Evolutionary conservation across 2,888 invertebrate genomes (phyloP).

Genomic region (Cataglyphis cursor): DNA sequence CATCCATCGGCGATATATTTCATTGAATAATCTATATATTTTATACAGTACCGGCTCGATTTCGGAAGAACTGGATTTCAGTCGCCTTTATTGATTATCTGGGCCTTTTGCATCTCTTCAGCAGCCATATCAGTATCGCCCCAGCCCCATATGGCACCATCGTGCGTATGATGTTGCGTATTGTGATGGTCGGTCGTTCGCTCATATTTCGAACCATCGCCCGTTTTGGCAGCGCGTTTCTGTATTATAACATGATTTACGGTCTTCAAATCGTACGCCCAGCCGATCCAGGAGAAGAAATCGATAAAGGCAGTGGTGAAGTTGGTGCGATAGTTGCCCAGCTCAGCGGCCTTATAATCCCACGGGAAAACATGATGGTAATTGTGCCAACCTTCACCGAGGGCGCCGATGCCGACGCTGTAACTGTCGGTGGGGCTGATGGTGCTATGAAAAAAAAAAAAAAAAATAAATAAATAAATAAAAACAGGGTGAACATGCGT

Average conservation of each 20-base stretch:
- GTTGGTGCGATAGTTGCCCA: slow-evolving; percentile 90
- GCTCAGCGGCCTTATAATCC: slow-evolving; percentile 93
- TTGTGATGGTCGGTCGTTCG: slow-evolving; percentile 85
- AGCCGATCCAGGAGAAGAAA: slow-evolving; percentile 91
- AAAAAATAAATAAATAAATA: too few species aligned
- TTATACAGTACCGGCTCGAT: background rate
- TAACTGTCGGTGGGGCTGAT: slow-evolving; percentile 92
- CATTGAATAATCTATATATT: background rate
- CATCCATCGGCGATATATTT: background rate
- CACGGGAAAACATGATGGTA: slow-evolving; percentile 96
- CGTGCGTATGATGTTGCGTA: slow-evolving; percentile 86
- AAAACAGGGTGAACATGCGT: background rate
- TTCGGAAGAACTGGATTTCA: slow-evolving; percentile 31
- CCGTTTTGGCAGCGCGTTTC: slow-evolving; percentile 91
- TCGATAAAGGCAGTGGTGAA: slow-evolving; percentile 90
- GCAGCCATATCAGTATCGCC: slow-evolving; percentile 92
- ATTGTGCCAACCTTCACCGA: slow-evolving; percentile 91
- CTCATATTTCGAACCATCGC: slow-evolving; percentile 89
- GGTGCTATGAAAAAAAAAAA: slow-evolving; percentile 84
- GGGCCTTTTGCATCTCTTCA: slow-evolving; percentile 89
- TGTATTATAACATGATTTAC: slow-evolving; percentile 91
- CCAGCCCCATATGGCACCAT: slow-evolving; percentile 92
- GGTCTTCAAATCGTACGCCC: slow-evolving; percentile 95
- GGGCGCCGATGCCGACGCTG: slow-evolving; percentile 90
- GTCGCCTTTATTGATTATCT: slow-evolving; percentile 82